These are phyloP conservation scores for Iguana delicatissima DNA, from an alignment of 2,797 vertebrate genomes.

Conservation along the genomic window DNA sequence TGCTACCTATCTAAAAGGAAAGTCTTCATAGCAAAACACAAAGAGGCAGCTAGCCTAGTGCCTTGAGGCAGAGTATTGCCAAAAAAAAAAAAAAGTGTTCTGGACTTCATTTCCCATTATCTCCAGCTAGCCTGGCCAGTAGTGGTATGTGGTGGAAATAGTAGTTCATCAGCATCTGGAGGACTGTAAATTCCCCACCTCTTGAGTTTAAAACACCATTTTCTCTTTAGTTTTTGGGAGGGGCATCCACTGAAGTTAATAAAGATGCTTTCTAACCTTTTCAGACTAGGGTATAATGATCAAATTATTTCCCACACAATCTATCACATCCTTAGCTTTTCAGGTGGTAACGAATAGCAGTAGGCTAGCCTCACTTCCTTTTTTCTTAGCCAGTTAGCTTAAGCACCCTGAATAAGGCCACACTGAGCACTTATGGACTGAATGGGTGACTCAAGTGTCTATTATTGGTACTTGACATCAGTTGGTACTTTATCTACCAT, in stretches of 20 bases:
- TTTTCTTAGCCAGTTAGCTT: background rate
- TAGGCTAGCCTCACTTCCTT: background rate
- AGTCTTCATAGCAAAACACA: no score
- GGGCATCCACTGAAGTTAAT: background rate
- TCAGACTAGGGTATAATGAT: background rate
- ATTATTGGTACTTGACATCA: background rate
- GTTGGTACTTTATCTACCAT: background rate
- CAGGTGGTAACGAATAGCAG: background rate
- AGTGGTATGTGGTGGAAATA: background rate
- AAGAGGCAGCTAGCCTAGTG: no score
- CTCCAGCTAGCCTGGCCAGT: background rate
- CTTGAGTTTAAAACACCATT: background rate
- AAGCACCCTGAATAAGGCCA: background rate
- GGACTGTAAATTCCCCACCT: background rate
- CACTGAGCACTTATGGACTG: background rate
- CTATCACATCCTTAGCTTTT: background rate
- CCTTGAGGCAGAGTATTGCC: no score
- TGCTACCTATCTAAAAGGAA: no score
- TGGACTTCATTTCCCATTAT: background rate
- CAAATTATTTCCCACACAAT: background rate
- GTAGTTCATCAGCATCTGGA: background rate
- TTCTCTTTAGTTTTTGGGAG: slow-evolving; percentile 15
- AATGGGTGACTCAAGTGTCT: background rate
- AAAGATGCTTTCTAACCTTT: background rate
- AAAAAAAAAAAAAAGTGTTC: background rate